Evolutionary conservation across 2,113 vertebrate species (phyloP).

Genomic region (Tapirus terrestris): DNA sequence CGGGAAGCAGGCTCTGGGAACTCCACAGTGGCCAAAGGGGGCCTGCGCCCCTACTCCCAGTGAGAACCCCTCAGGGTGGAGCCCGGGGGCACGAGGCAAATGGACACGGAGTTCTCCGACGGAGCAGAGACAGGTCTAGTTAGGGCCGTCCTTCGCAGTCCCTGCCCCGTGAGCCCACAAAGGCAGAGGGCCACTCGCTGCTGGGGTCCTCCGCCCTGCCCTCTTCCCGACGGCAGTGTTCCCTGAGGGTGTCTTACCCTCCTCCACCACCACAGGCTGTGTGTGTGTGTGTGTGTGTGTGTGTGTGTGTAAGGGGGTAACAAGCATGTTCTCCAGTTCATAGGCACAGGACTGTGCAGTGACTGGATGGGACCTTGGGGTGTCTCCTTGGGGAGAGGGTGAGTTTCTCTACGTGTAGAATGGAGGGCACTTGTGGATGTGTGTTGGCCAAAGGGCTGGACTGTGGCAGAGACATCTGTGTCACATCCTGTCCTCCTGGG

Average conservation of each 20-base stretch:
- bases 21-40: not conserved
- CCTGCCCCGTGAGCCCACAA: not conserved
- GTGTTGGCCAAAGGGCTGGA: not conserved
- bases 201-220: not conserved
- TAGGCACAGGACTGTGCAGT: not conserved
- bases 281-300: not conserved
- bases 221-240: not conserved
- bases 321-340: not conserved
- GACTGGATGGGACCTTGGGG: not conserved
- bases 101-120: not conserved
- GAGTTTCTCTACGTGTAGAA: not conserved
- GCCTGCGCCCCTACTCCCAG: not conserved
- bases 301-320: not conserved
- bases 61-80: not conserved
- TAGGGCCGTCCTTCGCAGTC: not conserved
- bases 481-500: not conserved
- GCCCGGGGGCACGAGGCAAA: not conserved
- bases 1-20: not conserved
- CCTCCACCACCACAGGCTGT: rapidly evolving
- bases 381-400: not conserved
- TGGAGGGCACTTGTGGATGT: not conserved
- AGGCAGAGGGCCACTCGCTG: not conserved
- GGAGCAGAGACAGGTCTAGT: not conserved
- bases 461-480: not conserved
- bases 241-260: not conserved